These are phyloP conservation scores for Myrmecophaga tridactyla DNA, from an alignment of 2,113 vertebrate genomes.

Conservation along the genomic window DNA sequence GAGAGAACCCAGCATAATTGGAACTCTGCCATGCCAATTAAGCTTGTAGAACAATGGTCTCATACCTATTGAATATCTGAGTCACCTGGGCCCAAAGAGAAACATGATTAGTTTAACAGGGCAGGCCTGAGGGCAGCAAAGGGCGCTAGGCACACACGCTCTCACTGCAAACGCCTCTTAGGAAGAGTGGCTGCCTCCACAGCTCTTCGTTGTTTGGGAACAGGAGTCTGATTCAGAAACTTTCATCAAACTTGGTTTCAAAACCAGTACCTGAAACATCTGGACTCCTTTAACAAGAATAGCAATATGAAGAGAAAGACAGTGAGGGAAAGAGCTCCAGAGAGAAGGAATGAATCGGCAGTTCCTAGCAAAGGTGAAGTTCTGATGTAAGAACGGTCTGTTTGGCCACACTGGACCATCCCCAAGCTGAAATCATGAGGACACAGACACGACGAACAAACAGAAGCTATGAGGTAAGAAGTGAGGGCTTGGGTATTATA, in stretches of 20 bases:
- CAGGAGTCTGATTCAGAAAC: not conserved
- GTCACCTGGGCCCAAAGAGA: not conserved
- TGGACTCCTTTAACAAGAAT: not conserved
- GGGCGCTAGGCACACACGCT: not conserved
- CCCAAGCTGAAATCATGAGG: not conserved
- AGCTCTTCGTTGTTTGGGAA: not conserved
- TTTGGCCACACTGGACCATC: not conserved
- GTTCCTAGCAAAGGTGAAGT: not conserved
- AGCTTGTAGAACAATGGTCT: not conserved
- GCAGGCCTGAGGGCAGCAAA: not conserved
- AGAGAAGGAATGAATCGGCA: not conserved
- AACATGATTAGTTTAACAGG: not conserved
- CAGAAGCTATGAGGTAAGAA: not conserved
- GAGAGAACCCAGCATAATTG: not conserved
- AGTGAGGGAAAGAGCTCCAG: not conserved
- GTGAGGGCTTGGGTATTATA: not conserved
- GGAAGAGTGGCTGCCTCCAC: not conserved
- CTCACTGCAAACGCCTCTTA: not conserved
- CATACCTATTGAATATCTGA: not conserved
- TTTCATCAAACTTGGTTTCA: not conserved
- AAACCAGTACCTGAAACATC: not conserved
- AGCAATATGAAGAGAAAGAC: not conserved
- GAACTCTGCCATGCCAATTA: not conserved
- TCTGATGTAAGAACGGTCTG: not conserved
- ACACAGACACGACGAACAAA: not conserved